Base-by-base conservation (phyloP, 2,113 vertebrate genomes). In the Trichechus manatus region DNA sequence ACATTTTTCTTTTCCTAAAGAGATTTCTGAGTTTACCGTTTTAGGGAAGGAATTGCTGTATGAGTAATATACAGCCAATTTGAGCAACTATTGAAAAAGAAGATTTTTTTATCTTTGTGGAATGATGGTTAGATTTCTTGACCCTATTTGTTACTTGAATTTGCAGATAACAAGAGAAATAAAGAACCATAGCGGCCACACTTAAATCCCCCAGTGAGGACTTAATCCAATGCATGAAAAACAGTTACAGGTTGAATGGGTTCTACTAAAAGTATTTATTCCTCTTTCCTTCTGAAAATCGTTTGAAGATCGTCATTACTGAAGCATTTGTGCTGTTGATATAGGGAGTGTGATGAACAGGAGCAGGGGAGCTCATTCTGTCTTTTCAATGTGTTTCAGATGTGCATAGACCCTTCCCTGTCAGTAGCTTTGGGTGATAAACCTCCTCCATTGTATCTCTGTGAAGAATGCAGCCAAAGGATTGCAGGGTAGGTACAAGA, bases 361-460 rank as follows among this genome's bases (percentile, higher is more conserved):
- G 72, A 93, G 93, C 27, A 87, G 36, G 79, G 61, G 3, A 44
- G 53, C 75, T 98, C 75, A 97, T 94, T 87, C 25, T 97, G 88
- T 95, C 87, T 97, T 97, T 98, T 91, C 94, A 47, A 64, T 98
- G 2, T 95, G 74, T 98, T 99, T 97, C 99, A 99, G 99, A 99
- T 99, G 99, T 99, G 99, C 96, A 99, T 99, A 98, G 99, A 99
- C 96, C 99, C 99, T 14, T 99, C 99, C 47, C 98, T 99, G 88
- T 99, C 99, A 20, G 99, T 99, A 97, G 99, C 99, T 96, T 98
- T 99, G 98, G 99, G 99, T 98, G 99, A 99, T 98, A 99, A 99
- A 78, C 99, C 99, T n/a, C 99, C 99, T 87, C 99, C 99, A 13
- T 97, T 99, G 27, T 99, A 99, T 95, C 99, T 99, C 96, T 99